These are phyloP conservation scores for Lepilemur septentrionalis DNA, from an alignment of 2,797 vertebrate species.

Conservation along the genomic window DNA sequence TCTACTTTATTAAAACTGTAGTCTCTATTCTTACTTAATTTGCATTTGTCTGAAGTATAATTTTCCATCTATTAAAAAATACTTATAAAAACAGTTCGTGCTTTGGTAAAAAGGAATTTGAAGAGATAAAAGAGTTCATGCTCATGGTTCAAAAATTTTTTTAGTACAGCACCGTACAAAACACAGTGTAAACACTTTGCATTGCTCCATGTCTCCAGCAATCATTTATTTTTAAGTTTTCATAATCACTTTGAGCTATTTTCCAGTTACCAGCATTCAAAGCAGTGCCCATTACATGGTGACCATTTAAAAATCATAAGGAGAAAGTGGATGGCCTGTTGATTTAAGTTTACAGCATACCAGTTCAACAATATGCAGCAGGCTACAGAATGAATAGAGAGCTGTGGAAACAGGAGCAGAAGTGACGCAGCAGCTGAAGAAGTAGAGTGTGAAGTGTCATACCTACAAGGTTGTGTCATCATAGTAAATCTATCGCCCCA, in stretches of 20 bases:
- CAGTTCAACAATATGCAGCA: not conserved
- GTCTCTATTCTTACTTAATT: not conserved
- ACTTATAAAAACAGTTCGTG: not conserved
- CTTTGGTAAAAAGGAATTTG: not conserved
- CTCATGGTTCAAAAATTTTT: not conserved
- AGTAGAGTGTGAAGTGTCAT: not conserved
- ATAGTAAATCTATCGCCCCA: not conserved
- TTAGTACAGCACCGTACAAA: not conserved
- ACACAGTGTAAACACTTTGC: not conserved
- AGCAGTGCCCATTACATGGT: not conserved
- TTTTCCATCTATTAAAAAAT: constrained; percentile 40
- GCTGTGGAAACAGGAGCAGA: not conserved
- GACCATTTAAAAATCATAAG: not conserved
- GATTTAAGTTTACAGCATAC: not conserved
- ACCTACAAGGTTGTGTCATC: not conserved
- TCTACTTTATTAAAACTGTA: constrained; percentile 4
- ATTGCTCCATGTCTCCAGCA: not conserved
- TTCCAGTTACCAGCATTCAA: not conserved
- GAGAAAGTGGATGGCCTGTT: not conserved
- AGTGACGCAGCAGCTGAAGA: not conserved
- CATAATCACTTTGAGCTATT: not conserved
- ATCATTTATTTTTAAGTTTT: constrained; percentile 28
- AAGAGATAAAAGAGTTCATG: not conserved
- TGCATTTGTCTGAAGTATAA: constrained; percentile 8
- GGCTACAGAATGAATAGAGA: not conserved